Evolutionary conservation across 2,797 vertebrate genomes (phyloP).

Genomic region (Anomalospiza imberbis): DNA sequence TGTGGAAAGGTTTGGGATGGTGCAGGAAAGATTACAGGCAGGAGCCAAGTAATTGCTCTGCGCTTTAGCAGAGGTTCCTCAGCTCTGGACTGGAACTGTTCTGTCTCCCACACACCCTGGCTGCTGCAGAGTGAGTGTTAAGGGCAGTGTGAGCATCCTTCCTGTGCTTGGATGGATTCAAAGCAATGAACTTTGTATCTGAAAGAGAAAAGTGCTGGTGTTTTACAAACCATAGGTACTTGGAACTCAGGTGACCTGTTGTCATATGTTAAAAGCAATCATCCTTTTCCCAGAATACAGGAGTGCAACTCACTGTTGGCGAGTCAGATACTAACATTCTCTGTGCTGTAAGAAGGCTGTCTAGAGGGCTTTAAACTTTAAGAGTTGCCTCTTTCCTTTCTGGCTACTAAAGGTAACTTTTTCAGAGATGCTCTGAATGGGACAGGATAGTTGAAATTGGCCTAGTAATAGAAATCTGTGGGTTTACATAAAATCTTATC

Average conservation of each 20-base stretch:
- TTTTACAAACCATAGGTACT: background rate
- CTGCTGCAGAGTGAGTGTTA: background rate
- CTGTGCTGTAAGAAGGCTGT: background rate
- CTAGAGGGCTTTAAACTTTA: background rate
- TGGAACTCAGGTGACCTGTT: background rate
- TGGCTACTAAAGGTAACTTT: background rate
- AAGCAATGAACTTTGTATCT: fast-evolving
- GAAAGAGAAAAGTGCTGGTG: fast-evolving
- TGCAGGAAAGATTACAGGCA: background rate
- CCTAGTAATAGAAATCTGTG: background rate
- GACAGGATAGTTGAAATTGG: background rate
- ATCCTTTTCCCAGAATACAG: background rate
- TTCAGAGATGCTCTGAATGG: background rate
- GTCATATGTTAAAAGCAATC: background rate
- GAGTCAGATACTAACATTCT: background rate
- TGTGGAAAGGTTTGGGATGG: background rate
- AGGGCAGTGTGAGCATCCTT: background rate
- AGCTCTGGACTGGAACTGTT: background rate
- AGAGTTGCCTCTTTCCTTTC: background rate
- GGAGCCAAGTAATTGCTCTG: background rate
- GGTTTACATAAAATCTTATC: background rate
- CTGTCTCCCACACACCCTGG: background rate
- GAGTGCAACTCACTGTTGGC: background rate
- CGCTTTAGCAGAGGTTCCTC: background rate
- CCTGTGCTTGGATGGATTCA: background rate